Evolutionary conservation across 2,888 invertebrate genomes (phyloP).

Genomic region (Harpalus rubripes): DNA sequence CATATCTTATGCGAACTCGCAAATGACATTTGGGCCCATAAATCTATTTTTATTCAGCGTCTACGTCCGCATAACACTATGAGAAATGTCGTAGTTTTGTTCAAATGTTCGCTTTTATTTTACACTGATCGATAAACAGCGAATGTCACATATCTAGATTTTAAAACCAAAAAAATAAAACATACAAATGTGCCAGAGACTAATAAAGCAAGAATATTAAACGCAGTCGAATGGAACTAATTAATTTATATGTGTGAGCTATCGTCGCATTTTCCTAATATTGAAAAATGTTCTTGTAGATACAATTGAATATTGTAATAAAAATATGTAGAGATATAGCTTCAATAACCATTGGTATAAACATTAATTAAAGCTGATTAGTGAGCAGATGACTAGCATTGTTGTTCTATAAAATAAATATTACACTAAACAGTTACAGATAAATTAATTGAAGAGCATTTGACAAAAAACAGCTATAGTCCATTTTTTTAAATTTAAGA

Average conservation of each 20-base stretch:
- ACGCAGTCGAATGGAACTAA: background rate
- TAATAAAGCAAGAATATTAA: constrained; percentile 15
- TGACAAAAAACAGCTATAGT: too few species aligned
- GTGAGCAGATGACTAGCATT: too few species aligned
- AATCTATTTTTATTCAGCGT: constrained; percentile 60
- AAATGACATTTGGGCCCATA: constrained; percentile 55
- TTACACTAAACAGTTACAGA: too few species aligned
- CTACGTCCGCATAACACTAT: constrained; percentile 40
- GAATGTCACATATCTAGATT: constrained; percentile 43
- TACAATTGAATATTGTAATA: too few species aligned
- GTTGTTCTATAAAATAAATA: too few species aligned
- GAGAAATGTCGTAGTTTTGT: constrained; percentile 57
- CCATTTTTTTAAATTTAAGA: too few species aligned
- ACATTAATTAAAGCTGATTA: too few species aligned
- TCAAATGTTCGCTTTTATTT: constrained; percentile 46
- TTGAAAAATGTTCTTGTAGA: too few species aligned
- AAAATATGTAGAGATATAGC: too few species aligned
- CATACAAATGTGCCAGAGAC: background rate
- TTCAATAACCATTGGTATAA: too few species aligned
- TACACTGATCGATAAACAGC: constrained; percentile 43
- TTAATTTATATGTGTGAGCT: background rate
- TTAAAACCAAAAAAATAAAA: constrained; percentile 22
- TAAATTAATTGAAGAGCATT: too few species aligned
- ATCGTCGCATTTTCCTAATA: too few species aligned
- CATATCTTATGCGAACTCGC: constrained; percentile 62